Evolutionary conservation across 1,140 invertebrate genomes (phyloP).

Genomic region (Bathynomus jamesi): DNA sequence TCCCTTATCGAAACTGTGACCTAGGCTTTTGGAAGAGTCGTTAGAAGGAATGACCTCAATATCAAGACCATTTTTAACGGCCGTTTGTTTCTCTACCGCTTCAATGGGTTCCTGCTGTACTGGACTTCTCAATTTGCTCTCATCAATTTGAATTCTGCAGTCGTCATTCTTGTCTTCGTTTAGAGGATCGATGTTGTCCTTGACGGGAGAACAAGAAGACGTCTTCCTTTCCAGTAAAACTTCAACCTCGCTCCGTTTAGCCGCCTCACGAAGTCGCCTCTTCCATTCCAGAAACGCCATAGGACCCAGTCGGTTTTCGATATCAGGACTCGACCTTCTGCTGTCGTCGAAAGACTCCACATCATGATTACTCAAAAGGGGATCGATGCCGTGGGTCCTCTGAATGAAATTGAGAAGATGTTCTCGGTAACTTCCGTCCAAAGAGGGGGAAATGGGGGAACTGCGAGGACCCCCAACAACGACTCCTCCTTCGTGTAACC

Average conservation of each 20-base stretch:
- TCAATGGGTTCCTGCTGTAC: not conserved
- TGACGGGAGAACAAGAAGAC: not conserved
- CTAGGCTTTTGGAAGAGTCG: not conserved
- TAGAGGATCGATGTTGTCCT: not conserved
- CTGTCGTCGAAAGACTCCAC: constrained; percentile 16
- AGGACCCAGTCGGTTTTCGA: constrained; percentile 19
- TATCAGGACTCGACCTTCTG: constrained; percentile 19
- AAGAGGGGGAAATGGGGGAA: not conserved
- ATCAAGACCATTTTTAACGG: not conserved
- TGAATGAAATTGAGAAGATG: constrained; percentile 24
- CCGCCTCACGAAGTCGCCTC: constrained; percentile 16
- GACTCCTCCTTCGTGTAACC: not conserved
- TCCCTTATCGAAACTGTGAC: not conserved
- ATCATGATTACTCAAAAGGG: constrained; percentile 13
- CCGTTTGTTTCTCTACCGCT: constrained; percentile 3
- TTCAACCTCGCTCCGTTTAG: constrained; percentile 14
- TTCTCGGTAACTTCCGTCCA: constrained; percentile 7
- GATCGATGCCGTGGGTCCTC: constrained; percentile 18
- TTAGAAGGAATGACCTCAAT: not conserved
- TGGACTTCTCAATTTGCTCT: not conserved
- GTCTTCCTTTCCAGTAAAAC: constrained; percentile 15
- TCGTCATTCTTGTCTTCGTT: not conserved
- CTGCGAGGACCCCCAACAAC: not conserved
- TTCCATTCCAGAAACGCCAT: constrained; percentile 21
- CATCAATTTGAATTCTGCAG: not conserved